A percentile compares a stretch with the other conserved stretches of the same genome.
Evolutionary conservation across 2,113 vertebrate species (phyloP).

Genomic region (Platichthys flesus): DNA sequence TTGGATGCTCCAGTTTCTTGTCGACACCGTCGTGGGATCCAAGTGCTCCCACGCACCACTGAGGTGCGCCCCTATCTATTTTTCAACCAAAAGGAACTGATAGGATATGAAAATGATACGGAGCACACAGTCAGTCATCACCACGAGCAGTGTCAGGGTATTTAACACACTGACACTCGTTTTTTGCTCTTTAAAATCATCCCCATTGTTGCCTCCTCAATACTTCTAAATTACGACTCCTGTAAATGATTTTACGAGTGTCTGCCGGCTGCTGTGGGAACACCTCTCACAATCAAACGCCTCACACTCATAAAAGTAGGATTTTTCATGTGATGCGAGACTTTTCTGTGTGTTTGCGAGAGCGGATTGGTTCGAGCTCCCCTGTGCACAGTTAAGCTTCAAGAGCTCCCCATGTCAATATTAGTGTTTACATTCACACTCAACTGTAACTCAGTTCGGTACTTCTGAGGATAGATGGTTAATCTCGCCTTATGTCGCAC

Average conservation of each 20-base stretch:
- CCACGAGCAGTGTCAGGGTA: neutral
- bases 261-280: conserved; percentile 25
- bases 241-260: conserved; percentile 33
- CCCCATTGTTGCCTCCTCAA: neutral
- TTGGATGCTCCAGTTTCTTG: conserved; percentile 76
- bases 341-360: conserved; percentile 38
- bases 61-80: conserved; percentile 62
- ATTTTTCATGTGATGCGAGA: conserved; percentile 7
- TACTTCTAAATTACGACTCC: conserved; percentile 11
- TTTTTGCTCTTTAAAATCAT: conserved; percentile 4
- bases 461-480: conserved; percentile 67
- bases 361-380: conserved; percentile 46
- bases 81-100: conserved; percentile 35
- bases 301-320: conserved; percentile 7
- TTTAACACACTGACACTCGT: conserved; percentile 6
- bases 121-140: neutral
- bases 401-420: conserved; percentile 66
- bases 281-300: conserved; percentile 35
- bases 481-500: conserved; percentile 68
- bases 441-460: conserved; percentile 67
- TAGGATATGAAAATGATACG: conserved; percentile 26
- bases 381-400: conserved; percentile 64
- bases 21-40: conserved; percentile 49
- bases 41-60: conserved; percentile 27
- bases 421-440: conserved; percentile 72